Evolutionary conservation across 1,140 invertebrate species (phyloP).

Genomic region (Colletes latitarsis): DNA sequence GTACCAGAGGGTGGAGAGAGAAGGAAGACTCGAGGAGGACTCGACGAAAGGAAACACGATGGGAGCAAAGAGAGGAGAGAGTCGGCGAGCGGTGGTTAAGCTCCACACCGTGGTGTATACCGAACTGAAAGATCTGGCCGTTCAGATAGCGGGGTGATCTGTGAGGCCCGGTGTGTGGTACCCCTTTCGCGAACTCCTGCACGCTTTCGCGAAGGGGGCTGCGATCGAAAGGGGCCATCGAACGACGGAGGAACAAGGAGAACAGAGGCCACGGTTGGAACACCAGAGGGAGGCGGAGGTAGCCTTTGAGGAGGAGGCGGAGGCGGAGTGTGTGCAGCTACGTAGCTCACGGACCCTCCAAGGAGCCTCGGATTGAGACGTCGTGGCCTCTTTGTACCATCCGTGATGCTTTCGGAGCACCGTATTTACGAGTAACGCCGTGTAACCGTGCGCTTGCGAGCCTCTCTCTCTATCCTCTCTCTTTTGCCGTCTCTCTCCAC

Average conservation of each 20-base stretch:
- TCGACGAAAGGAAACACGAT: slow-evolving; percentile 48
- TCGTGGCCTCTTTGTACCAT: slow-evolving; percentile 80
- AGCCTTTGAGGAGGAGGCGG: slow-evolving; percentile 30
- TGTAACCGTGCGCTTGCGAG: slow-evolving; percentile 67
- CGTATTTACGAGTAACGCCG: slow-evolving; percentile 81
- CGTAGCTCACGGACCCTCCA: slow-evolving; percentile 75
- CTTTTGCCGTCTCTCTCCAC: neutral
- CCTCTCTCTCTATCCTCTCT: slow-evolving; percentile 10
- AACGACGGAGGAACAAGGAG: slow-evolving; percentile 29
- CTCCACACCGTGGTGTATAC: slow-evolving; percentile 60
- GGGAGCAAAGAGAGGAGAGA: neutral
- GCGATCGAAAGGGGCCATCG: slow-evolving; percentile 55
- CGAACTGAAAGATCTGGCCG: slow-evolving; percentile 74
- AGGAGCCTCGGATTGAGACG: slow-evolving; percentile 79
- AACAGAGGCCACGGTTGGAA: slow-evolving; percentile 1
- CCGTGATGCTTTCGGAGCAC: slow-evolving; percentile 78
- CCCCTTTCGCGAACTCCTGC: slow-evolving; percentile 77
- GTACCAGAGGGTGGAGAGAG: slow-evolving; percentile 4
- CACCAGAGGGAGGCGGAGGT: slow-evolving; percentile 3
- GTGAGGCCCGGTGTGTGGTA: slow-evolving; percentile 81
- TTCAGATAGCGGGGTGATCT: slow-evolving; percentile 80
- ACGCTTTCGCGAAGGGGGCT: slow-evolving; percentile 74
- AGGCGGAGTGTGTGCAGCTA: slow-evolving; percentile 44
- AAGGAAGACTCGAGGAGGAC: neutral
- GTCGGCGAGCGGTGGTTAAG: slow-evolving; percentile 41